Evolutionary conservation across 2,797 vertebrate species (phyloP), one percentile per base, ranked within the genome.

Genomic region (Xerus rutilus): DNA sequence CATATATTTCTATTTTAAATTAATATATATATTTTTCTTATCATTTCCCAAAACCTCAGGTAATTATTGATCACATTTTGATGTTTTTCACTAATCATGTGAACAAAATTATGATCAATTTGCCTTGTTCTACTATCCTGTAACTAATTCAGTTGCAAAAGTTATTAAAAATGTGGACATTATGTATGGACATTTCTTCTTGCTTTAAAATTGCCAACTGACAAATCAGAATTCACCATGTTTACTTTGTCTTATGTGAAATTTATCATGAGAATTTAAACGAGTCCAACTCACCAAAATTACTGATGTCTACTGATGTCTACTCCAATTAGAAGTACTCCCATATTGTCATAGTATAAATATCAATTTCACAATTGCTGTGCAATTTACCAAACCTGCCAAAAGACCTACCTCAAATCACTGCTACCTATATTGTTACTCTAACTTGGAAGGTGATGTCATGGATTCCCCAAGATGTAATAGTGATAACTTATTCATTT

Each of bases 261-360:
- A 83, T 93, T 83, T 91, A 96, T 82, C 69, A 82, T 89, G 15
- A 78, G 28, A 88, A 32, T 86, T 93, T 49, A 91, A 93, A 78
- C 10, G 74, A 30, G 18, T 67, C 45, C 47, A 92, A 62, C 30
- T 79, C 2, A 7, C 12, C 78, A 88, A 82, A 86, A 91, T 47
- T 49, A 88, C 64, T 65, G 14, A 52, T 67, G 59, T 45, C 45
- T 28, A 78, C 1, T 52, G 82, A 73, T 64, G 43, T 70, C 45
- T 94, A 23, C 28, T 78, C 49, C 45, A 49, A 13, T 17, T 87
- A 23, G 13, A 73, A 89, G 39, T 70, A 9, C 15, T 73, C 52
- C 81, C 11, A 9, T 39, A 54, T 32, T 67, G 73, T 43, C 17
- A 82, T n/a, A 81, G 32, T 64, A 3, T 69, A 21, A 74, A 45